Percentiles rank a stretch among this genome's conserved stretches.
phyloP scores from a whole-genome alignment of 2,888 invertebrate species.

The Sturmia bella region DNA sequence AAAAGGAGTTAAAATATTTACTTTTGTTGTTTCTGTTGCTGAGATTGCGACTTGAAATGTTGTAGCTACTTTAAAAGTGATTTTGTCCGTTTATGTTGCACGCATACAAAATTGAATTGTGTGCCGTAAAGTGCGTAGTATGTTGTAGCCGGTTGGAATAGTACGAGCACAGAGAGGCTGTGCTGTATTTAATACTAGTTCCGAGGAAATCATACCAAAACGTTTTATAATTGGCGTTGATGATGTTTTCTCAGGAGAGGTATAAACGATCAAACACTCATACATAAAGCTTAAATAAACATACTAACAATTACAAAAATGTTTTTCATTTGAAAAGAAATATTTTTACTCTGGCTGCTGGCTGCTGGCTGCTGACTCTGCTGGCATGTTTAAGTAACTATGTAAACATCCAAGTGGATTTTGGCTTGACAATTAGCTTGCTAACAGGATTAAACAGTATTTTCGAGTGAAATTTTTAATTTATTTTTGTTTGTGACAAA shows the following conservation, averaged over 20 bases:
- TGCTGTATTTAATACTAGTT: constrained; percentile 52
- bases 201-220: constrained; percentile 70
- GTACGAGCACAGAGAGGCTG: constrained; percentile 5
- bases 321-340: constrained; percentile 34
- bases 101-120: constrained; percentile 53
- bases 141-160: constrained; percentile 3
- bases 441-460: neutral
- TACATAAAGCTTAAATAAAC: constrained; percentile 14
- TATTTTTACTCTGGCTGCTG: constrained; percentile 18
- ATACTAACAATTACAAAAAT: constrained; percentile 23
- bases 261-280: neutral
- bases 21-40: constrained; percentile 28
- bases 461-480: neutral
- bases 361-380: constrained; percentile 1
- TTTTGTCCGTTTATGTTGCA: constrained; percentile 45
- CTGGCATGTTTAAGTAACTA: constrained; percentile 19
- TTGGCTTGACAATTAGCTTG: constrained; percentile 12
- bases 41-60: constrained; percentile 31
- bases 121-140: constrained; percentile 57
- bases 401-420: constrained; percentile 4
- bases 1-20: constrained; percentile 56
- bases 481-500: neutral
- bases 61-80: constrained; percentile 17
- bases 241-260: constrained; percentile 68
- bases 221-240: constrained; percentile 70